Conservation (phyloP, 1,140 invertebrate species). For the Pristionchus pacificus region DNA sequence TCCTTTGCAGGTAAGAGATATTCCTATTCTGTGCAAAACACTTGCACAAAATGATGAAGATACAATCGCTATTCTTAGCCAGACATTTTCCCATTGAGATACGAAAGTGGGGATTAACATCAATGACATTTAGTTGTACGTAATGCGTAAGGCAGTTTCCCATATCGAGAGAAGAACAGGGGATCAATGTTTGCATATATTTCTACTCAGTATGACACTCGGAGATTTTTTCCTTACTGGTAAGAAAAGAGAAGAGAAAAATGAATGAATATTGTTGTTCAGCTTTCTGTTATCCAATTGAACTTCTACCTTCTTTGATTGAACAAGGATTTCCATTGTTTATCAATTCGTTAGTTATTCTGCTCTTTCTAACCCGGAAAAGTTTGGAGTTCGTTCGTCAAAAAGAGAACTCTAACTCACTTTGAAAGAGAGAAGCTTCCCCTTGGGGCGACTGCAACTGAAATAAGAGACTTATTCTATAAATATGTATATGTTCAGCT, state of each 20-base stretch:
- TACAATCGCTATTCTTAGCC: no score
- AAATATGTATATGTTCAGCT: background rate
- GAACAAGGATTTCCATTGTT: constrained; percentile 7
- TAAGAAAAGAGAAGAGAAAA: constrained; percentile 18
- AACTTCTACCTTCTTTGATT: constrained; percentile 32
- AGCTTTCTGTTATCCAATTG: constrained; percentile 43
- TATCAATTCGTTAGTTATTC: background rate
- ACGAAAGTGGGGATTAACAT: no score
- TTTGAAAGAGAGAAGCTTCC: background rate
- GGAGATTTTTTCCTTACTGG: constrained; percentile 48
- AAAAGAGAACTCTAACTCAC: no score
- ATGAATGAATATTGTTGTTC: constrained; percentile 9
- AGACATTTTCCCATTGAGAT: no score
- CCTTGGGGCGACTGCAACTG: no score
- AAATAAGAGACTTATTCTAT: background rate
- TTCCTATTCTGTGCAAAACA: no score
- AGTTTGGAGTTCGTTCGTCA: background rate
- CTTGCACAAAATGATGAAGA: no score
- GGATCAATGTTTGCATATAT: background rate
- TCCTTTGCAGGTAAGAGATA: no score
- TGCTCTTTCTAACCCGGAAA: background rate
- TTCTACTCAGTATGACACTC: constrained; percentile 16
- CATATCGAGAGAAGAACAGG: background rate
- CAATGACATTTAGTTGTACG: no score
- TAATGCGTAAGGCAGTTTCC: background rate